phyloP scores from a whole-genome alignment of 2,113 vertebrate genomes.

The Ceyx cyanopectus region DNA sequence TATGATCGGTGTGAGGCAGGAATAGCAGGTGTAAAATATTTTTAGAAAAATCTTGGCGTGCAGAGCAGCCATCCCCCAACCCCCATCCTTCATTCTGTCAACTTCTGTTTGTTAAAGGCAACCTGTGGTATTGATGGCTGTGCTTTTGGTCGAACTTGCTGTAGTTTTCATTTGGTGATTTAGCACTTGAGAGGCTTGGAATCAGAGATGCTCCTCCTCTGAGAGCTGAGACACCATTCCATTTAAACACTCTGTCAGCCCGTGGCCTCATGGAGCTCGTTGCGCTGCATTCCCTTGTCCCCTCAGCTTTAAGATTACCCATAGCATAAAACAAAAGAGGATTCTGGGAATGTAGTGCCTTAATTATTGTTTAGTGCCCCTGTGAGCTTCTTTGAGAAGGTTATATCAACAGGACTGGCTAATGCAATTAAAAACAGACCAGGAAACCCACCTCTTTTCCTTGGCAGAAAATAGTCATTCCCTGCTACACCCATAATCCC shows the following conservation, averaged over 20 bases:
- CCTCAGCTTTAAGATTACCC: neutral
- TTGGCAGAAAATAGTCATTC: neutral
- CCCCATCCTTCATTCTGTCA: slow-evolving; percentile 16
- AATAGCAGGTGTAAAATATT: slow-evolving; percentile 79
- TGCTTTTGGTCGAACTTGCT: neutral
- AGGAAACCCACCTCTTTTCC: neutral
- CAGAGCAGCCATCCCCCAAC: neutral
- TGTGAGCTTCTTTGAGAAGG: neutral
- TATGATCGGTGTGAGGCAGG: slow-evolving; percentile 71
- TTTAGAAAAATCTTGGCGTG: slow-evolving; percentile 74
- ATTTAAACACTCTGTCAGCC: neutral
- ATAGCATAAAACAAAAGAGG: neutral
- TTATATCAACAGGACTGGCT: neutral
- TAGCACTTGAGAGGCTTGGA: neutral
- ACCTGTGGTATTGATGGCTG: neutral
- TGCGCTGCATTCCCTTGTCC: neutral
- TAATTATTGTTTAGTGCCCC: neutral
- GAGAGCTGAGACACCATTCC: neutral
- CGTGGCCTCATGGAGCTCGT: neutral
- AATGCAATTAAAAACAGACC: neutral
- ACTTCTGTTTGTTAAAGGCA: neutral
- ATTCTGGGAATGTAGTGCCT: neutral
- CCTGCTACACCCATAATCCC: neutral
- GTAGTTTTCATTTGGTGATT: neutral
- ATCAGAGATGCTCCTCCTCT: neutral